phyloP scores from a whole-genome alignment of 2,888 invertebrate species.

The Ormyrus rosae region DNA sequence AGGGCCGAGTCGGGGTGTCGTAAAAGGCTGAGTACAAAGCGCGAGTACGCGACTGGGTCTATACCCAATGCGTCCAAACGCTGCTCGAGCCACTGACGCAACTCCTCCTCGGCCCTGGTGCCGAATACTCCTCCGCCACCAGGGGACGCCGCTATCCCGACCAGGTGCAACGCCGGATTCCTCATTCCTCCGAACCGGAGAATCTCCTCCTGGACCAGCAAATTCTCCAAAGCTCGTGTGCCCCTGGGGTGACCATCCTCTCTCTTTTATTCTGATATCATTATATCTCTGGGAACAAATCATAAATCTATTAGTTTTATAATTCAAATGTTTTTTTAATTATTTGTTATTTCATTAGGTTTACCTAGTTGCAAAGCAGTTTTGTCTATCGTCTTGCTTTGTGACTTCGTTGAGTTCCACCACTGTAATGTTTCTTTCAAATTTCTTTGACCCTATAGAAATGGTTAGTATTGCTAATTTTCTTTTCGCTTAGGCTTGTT shows the following conservation, averaged over 20 bases:
- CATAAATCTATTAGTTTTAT: neutral
- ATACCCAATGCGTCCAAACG: slow-evolving; percentile 86
- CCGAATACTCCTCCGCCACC: slow-evolving; percentile 72
- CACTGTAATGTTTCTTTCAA: slow-evolving; percentile 50
- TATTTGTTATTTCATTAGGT: neutral
- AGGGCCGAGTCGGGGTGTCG: slow-evolving; percentile 80
- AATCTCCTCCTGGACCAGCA: slow-evolving; percentile 70
- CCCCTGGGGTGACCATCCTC: slow-evolving; percentile 74
- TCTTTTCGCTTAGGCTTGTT: slow-evolving; percentile 49
- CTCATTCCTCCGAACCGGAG: slow-evolving; percentile 70
- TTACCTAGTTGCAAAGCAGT: slow-evolving; percentile 54
- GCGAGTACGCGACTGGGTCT: slow-evolving; percentile 83
- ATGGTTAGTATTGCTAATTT: slow-evolving; percentile 51
- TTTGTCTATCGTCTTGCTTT: slow-evolving; percentile 52
- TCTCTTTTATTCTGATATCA: slow-evolving; percentile 60
- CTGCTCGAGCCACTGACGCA: slow-evolving; percentile 86
- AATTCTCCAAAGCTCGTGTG: slow-evolving; percentile 68
- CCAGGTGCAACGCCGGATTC: slow-evolving; percentile 73
- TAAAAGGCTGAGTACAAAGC: slow-evolving; percentile 82
- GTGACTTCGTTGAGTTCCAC: slow-evolving; percentile 58
- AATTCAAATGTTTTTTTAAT: neutral
- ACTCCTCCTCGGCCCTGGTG: slow-evolving; percentile 77
- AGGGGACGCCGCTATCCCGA: slow-evolving; percentile 75
- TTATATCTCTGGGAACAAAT: slow-evolving; percentile 28
- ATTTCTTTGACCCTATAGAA: slow-evolving; percentile 43